These are phyloP conservation scores for Eriosoma lanigerum DNA, from an alignment of 1,140 invertebrate species.

Conservation along the genomic window DNA sequence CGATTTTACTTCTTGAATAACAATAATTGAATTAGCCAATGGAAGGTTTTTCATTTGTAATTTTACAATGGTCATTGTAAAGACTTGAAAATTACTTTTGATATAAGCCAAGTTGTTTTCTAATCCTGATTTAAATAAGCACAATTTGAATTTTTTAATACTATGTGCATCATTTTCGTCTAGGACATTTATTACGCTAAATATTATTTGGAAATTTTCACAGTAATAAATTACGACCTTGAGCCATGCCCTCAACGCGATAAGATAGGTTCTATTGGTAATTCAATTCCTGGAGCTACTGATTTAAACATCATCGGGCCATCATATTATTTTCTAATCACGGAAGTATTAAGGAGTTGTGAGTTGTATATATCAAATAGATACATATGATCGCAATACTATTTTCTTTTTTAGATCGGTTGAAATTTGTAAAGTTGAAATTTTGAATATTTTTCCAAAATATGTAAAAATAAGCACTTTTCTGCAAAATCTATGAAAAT, in stretches of 20 bases:
- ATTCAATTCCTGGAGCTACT: neutral
- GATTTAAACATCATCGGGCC: neutral
- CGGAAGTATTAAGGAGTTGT: neutral
- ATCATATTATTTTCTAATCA: neutral
- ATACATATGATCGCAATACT: too few relatives aligned
- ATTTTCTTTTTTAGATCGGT: neutral
- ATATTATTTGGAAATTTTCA: too few relatives aligned
- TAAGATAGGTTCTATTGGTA: too few relatives aligned
- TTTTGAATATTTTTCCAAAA: slow-evolving; percentile 3
- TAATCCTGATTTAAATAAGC: neutral
- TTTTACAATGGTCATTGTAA: neutral
- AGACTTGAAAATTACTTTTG: neutral
- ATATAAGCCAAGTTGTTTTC: neutral
- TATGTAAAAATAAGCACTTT: slow-evolving; percentile 5
- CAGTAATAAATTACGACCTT: too few relatives aligned
- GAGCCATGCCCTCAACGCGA: too few relatives aligned
- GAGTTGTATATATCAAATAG: neutral
- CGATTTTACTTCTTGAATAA: too few relatives aligned
- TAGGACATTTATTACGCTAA: neutral
- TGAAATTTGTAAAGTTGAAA: neutral
- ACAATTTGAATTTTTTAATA: neutral
- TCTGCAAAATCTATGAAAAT: too few relatives aligned
- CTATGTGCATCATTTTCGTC: neutral
- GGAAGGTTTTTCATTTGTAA: neutral
- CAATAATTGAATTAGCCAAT: neutral